These are phyloP conservation scores for Dysidea cf. avara DNA, from an alignment of 37 sponge, comb jelly and placozoan genomes.

Conservation along the genomic window DNA sequence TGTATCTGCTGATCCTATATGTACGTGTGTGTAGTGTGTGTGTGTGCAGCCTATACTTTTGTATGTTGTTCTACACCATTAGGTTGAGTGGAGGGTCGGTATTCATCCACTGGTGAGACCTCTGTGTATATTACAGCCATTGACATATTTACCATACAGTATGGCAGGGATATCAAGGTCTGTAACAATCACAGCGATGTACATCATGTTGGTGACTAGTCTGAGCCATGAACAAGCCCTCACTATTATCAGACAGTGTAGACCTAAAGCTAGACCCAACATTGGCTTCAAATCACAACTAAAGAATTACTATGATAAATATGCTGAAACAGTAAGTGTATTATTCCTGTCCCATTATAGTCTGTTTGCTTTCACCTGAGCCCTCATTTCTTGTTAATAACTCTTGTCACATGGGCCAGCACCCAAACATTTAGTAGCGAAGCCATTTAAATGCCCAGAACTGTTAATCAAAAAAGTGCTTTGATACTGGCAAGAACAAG, in stretches of 20 bases:
- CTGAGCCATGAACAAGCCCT: slow-evolving; percentile 54
- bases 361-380: too few relatives aligned
- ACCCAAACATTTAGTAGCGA: slow-evolving; percentile 40
- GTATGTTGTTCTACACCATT: too few relatives aligned
- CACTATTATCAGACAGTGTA: slow-evolving; percentile 45
- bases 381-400: too few relatives aligned
- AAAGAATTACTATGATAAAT: slow-evolving; percentile 27
- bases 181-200: slow-evolving; percentile 66
- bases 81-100: slow-evolving; percentile 59
- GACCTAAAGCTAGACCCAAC: slow-evolving; percentile 73
- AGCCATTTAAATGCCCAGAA: slow-evolving; percentile 18
- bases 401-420: slow-evolving; percentile 55
- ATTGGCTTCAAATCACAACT: slow-evolving; percentile 68
- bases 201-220: slow-evolving; percentile 60
- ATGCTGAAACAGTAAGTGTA: slow-evolving; percentile 20
- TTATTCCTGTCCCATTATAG: too few relatives aligned
- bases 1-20: too few relatives aligned
- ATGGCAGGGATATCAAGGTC: slow-evolving; percentile 82
- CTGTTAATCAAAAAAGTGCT: too few relatives aligned
- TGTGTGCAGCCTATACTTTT: too few relatives aligned
- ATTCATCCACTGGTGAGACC: slow-evolving; percentile 74
- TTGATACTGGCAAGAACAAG: too few relatives aligned
- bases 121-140: background rate
- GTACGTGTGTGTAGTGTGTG: too few relatives aligned
- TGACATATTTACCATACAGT: slow-evolving; percentile 47